phyloP scores from a whole-genome alignment of 2,888 invertebrate species.

The Agrochola lychnidis region DNA sequence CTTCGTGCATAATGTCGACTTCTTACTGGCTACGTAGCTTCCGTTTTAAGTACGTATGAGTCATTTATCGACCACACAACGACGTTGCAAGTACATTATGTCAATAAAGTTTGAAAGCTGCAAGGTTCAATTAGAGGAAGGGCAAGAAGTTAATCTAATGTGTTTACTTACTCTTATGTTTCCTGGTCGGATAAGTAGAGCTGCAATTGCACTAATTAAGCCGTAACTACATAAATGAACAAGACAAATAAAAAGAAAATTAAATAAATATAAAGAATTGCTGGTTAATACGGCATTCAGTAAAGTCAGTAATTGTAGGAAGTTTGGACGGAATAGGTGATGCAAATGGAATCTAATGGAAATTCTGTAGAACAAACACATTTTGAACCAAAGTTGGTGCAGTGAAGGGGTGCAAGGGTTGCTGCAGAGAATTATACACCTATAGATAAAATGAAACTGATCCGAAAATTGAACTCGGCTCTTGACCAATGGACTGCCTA shows the following conservation, averaged over 20 bases:
- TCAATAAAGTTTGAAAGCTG: constrained; percentile 38
- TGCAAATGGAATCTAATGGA: not conserved
- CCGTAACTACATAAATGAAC: not conserved
- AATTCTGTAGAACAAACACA: no score
- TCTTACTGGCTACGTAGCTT: constrained; percentile 20
- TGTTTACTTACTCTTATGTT: constrained; percentile 36
- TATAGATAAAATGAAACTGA: not conserved
- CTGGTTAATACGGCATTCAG: not conserved
- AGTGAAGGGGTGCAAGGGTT: no score
- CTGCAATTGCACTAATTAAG: constrained; percentile 38
- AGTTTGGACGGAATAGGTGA: not conserved
- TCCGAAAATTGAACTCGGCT: not conserved
- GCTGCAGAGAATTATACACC: no score
- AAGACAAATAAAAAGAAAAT: not conserved
- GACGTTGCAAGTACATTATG: constrained; percentile 14
- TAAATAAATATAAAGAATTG: not conserved
- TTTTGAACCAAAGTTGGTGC: not conserved
- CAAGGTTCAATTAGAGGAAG: constrained; percentile 34
- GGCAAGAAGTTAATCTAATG: constrained; percentile 49
- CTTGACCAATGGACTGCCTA: not conserved
- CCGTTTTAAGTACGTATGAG: constrained; percentile 43
- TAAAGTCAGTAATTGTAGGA: not conserved
- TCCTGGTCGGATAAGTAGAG: constrained; percentile 36
- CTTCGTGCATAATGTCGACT: constrained; percentile 6
- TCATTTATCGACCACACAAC: constrained; percentile 22